These are phyloP conservation scores for Actinia equina DNA, from an alignment of 64 coral and sea anemone genomes.

Conservation along the genomic window DNA sequence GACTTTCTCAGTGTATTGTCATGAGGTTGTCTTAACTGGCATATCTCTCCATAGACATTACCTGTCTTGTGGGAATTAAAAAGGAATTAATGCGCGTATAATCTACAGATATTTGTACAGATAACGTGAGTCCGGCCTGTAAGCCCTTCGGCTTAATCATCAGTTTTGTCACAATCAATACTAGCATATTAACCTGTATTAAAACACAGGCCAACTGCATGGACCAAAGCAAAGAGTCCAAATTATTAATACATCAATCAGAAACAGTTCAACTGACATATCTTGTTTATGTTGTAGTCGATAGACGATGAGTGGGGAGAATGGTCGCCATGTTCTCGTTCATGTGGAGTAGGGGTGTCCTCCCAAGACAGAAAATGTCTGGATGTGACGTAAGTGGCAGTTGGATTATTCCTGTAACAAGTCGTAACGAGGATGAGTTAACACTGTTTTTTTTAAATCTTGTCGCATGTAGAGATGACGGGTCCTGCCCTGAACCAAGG, in stretches of 20 bases:
- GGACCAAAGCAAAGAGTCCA: background rate
- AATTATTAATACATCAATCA: too few relatives aligned
- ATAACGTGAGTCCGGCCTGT: background rate
- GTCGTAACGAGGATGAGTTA: background rate
- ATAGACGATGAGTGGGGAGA: slow-evolving; percentile 11
- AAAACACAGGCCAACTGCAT: background rate
- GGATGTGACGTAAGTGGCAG: slow-evolving; percentile 22
- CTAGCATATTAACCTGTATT: background rate
- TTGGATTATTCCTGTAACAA: too few relatives aligned
- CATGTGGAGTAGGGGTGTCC: slow-evolving; percentile 50
- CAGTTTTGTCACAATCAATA: too few relatives aligned
- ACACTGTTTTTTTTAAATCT: background rate
- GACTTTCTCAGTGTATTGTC: background rate
- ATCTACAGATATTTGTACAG: background rate
- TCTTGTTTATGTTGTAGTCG: background rate
- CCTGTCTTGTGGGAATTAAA: background rate
- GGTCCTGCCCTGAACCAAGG: slow-evolving; percentile 22
- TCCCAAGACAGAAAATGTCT: slow-evolving; percentile 50
- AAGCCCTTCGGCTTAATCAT: too few relatives aligned
- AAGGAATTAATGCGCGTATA: background rate
- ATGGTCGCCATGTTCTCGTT: slow-evolving; percentile 56
- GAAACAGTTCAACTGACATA: background rate
- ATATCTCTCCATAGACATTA: too few relatives aligned
- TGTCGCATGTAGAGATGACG: slow-evolving; percentile 4
- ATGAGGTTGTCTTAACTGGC: background rate